Conservation (phyloP, 2,113 vertebrate species). For the Sphaerodactylus townsendi region DNA sequence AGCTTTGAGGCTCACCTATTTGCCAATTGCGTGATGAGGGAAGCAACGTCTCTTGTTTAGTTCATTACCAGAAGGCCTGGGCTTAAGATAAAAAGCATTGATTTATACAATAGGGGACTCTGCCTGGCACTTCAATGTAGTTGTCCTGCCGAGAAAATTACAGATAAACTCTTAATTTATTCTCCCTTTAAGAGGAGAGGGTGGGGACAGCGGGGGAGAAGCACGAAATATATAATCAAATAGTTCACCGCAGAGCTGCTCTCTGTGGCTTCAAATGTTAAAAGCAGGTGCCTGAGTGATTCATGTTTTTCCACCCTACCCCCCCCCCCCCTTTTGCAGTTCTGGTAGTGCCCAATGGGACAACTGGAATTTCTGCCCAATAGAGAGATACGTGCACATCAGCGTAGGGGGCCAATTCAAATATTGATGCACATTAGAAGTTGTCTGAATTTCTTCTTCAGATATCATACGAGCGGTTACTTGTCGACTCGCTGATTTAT, state of each 20-base stretch:
- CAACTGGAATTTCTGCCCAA: too few relatives aligned
- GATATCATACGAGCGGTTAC: too few relatives aligned
- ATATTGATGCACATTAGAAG: too few relatives aligned
- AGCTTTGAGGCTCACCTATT: constrained; percentile 69
- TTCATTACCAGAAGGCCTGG: constrained; percentile 72
- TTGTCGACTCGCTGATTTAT: too few relatives aligned
- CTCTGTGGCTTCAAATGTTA: background rate
- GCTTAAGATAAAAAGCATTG: constrained; percentile 68
- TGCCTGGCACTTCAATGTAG: constrained; percentile 64
- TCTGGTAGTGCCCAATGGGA: too few relatives aligned
- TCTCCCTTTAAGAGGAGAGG: constrained; percentile 39
- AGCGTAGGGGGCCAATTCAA: too few relatives aligned
- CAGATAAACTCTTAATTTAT: constrained; percentile 71
- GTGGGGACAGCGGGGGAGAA: background rate
- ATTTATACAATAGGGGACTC: constrained; percentile 73
- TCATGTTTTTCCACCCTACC: too few relatives aligned
- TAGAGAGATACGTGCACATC: too few relatives aligned
- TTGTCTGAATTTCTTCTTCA: too few relatives aligned
- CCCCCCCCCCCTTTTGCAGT: too few relatives aligned
- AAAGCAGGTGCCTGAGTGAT: too few relatives aligned
- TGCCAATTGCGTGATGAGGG: constrained; percentile 67
- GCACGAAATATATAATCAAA: background rate
- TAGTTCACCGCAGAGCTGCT: background rate
- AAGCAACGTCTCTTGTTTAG: constrained; percentile 68
- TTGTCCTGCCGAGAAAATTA: constrained; percentile 67